A percentile compares a stretch with the other conserved stretches of the same genome.
These are phyloP conservation scores for Bilobella aurantiaca DNA, from an alignment of 1,140 invertebrate genomes.

Conservation along the genomic window DNA sequence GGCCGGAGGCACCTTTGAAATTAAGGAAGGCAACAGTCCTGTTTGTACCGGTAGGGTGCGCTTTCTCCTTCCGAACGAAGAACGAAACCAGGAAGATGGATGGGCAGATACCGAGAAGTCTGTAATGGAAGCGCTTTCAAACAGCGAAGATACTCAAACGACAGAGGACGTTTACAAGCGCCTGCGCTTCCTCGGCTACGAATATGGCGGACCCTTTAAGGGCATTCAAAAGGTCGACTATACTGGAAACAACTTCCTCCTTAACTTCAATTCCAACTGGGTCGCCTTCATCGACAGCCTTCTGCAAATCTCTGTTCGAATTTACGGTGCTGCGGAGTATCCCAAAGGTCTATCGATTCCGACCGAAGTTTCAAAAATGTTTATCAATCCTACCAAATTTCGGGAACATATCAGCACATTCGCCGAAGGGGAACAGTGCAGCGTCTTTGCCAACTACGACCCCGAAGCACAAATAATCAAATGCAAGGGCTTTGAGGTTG, in stretches of 20 bases:
- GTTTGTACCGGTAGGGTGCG: background rate
- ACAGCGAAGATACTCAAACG: background rate
- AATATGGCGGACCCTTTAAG: background rate
- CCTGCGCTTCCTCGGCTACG: background rate
- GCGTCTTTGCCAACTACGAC: background rate
- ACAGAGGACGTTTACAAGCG: background rate
- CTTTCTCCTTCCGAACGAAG: background rate
- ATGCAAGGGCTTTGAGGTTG: background rate
- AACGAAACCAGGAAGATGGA: background rate
- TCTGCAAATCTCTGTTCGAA: background rate
- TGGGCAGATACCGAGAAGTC: background rate
- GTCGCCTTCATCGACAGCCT: background rate
- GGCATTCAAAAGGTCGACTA: background rate
- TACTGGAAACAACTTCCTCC: background rate
- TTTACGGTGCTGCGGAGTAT: background rate
- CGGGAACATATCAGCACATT: background rate
- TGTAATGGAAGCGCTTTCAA: background rate
- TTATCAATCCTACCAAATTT: background rate
- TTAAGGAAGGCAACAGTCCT: slow-evolving; percentile 1
- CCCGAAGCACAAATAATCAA: background rate
- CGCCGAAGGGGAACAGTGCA: background rate
- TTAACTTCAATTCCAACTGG: background rate
- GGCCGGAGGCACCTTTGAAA: background rate
- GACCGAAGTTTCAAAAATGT: background rate
- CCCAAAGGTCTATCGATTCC: background rate